Percentiles rank a stretch among this genome's conserved stretches.
Conservation (phyloP, 2,888 invertebrate species). For the Xylota segnis region DNA sequence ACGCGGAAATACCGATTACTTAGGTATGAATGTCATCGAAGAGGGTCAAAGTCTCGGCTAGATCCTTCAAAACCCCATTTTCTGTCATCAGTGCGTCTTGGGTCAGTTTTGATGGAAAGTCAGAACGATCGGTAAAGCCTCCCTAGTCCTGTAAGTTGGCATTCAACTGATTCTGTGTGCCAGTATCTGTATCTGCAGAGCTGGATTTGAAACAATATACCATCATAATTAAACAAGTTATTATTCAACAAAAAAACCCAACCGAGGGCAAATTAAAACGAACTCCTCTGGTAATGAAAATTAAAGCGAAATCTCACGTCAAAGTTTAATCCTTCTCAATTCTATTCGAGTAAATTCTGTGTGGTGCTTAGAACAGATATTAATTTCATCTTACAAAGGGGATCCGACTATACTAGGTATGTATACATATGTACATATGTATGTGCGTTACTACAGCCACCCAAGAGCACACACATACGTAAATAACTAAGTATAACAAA, state of each 20-base stretch:
- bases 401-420: slow-evolving; percentile 44
- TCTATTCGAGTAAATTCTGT: slow-evolving; percentile 64
- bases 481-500: slow-evolving; percentile 54
- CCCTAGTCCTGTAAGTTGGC: too few species aligned
- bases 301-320: slow-evolving; percentile 55
- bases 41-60: too few species aligned
- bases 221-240: slow-evolving; percentile 30
- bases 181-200: background rate
- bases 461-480: background rate
- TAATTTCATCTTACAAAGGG: slow-evolving; percentile 68
- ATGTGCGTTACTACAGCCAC: slow-evolving; percentile 6
- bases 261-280: slow-evolving; percentile 45
- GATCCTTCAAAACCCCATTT: too few species aligned
- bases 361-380: slow-evolving; percentile 65
- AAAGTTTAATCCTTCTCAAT: slow-evolving; percentile 78
- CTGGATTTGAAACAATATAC: background rate
- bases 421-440: background rate
- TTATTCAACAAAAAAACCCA: background rate
- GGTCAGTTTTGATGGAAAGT: too few species aligned
- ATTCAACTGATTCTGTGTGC: too few species aligned
- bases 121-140: too few species aligned
- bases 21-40: too few species aligned
- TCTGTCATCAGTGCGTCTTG: too few species aligned
- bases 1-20: too few species aligned
- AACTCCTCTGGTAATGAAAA: slow-evolving; percentile 45